Conservation (phyloP, 1,140 invertebrate genomes). For the Lethrus apterus region DNA sequence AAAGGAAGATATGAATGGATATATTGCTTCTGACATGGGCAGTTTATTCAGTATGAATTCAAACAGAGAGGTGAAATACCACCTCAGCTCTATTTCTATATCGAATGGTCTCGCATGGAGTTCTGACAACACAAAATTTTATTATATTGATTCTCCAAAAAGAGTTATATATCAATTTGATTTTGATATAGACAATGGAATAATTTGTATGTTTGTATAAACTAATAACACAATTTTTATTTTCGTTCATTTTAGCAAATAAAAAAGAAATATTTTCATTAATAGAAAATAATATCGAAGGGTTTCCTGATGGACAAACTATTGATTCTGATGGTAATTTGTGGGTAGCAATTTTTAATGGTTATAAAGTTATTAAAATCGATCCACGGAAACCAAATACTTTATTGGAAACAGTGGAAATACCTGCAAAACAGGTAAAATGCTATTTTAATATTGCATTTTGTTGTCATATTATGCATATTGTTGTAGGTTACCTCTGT, state of each 20-base stretch:
- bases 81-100: background rate
- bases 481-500: conserved; percentile 61
- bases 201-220: conserved; percentile 7
- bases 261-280: conserved; percentile 9
- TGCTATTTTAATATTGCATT: background rate
- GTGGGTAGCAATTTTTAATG: conserved; percentile 54
- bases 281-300: conserved; percentile 12
- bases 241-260: conserved; percentile 1
- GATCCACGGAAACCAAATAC: conserved; percentile 36
- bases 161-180: conserved; percentile 12
- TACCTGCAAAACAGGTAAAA: conserved; percentile 34
- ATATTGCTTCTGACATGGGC: background rate
- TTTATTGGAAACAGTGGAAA: conserved; percentile 27
- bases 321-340: conserved; percentile 58
- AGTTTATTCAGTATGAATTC: conserved; percentile 7
- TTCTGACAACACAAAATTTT: conserved; percentile 12
- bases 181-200: background rate
- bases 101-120: conserved; percentile 16
- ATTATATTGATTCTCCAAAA: conserved; percentile 13
- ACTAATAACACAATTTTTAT: background rate
- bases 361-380: conserved; percentile 34
- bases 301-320: conserved; percentile 61
- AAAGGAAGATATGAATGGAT: conserved; percentile 14
- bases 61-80: conserved; percentile 7
- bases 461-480: background rate